These are phyloP conservation scores for Drosophila niveifrons DNA, from an alignment of 2,888 invertebrate species.

Conservation along the genomic window DNA sequence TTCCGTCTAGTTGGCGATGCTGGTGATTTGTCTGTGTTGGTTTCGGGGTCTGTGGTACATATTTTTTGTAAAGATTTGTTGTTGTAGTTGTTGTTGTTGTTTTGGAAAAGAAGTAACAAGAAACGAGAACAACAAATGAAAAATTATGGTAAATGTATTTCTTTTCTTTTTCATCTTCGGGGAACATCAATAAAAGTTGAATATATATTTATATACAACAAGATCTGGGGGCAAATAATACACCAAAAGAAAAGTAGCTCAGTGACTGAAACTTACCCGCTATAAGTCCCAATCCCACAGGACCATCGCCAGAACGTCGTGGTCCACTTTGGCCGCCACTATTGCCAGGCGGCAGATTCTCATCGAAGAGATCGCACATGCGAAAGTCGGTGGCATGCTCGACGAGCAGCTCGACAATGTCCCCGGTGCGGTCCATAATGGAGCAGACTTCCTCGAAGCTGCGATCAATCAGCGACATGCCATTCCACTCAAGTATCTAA, in stretches of 20 bases:
- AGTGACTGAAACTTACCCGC: slow-evolving; percentile 82
- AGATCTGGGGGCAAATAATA: slow-evolving; percentile 5
- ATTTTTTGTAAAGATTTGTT: slow-evolving; percentile 11
- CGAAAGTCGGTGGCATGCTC: slow-evolving; percentile 92
- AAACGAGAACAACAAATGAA: slow-evolving; percentile 75
- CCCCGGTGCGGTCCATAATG: slow-evolving; percentile 94
- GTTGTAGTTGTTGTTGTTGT: slow-evolving; percentile 5
- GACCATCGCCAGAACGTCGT: slow-evolving; percentile 85
- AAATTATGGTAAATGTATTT: slow-evolving; percentile 67
- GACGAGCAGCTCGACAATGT: slow-evolving; percentile 93
- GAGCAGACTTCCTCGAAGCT: slow-evolving; percentile 97
- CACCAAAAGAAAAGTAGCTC: slow-evolving; percentile 7
- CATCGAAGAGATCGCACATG: slow-evolving; percentile 90
- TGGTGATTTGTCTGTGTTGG: slow-evolving; percentile 91
- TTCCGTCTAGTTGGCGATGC: slow-evolving; percentile 96
- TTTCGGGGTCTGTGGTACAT: slow-evolving; percentile 90
- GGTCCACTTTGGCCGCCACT: slow-evolving; percentile 84
- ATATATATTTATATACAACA: slow-evolving; percentile 24
- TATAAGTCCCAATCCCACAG: slow-evolving; percentile 84
- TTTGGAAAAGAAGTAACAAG: slow-evolving; percentile 66
- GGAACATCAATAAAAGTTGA: slow-evolving; percentile 32
- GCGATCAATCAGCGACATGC: slow-evolving; percentile 94
- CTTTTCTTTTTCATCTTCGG: slow-evolving; percentile 26
- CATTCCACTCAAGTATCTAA: slow-evolving; percentile 96
- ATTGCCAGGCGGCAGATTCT: slow-evolving; percentile 87